phyloP scores from a whole-genome alignment of 2,888 invertebrate species.

The Drosophila peninsularis region DNA sequence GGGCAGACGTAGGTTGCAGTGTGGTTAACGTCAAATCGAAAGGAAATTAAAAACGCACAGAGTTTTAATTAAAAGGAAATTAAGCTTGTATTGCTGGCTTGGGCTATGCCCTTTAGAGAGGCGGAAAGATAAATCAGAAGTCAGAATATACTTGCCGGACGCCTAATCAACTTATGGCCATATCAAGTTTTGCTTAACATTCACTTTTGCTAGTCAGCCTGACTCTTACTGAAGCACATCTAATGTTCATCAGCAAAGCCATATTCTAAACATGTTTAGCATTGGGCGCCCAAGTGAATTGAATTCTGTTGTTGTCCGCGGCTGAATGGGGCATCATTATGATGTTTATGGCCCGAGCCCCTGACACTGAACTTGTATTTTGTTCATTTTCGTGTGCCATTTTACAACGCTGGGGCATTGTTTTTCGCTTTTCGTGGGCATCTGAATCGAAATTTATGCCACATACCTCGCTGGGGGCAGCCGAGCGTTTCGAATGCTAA shows the following conservation, averaged over 20 bases:
- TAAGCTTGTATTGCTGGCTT: not conserved
- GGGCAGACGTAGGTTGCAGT: not conserved
- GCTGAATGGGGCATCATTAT: slow-evolving; percentile 14
- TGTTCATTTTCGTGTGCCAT: slow-evolving; percentile 32
- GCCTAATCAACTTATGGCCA: no score
- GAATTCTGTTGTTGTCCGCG: slow-evolving; percentile 3
- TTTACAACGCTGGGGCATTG: slow-evolving; percentile 32
- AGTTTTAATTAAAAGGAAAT: slow-evolving; percentile 30
- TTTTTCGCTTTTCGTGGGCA: slow-evolving; percentile 30
- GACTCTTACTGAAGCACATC: not conserved
- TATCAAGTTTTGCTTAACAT: not conserved
- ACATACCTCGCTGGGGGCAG: slow-evolving; percentile 39
- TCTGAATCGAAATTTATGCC: slow-evolving; percentile 60
- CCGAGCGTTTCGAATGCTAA: slow-evolving; percentile 37
- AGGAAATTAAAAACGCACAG: slow-evolving; percentile 30
- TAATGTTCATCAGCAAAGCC: not conserved
- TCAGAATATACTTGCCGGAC: no score
- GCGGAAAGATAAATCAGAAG: no score
- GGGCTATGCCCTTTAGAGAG: no score
- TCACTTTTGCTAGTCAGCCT: not conserved
- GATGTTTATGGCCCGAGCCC: slow-evolving; percentile 17
- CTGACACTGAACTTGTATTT: slow-evolving; percentile 50
- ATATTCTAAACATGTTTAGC: not conserved
- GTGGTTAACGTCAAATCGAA: slow-evolving; percentile 20
- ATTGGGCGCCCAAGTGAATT: slow-evolving; percentile 4